Percentiles rank a stretch among this genome's conserved stretches.
These are phyloP conservation scores for Amia ocellicauda DNA, from an alignment of 2,113 vertebrate species.

Conservation along the genomic window DNA sequence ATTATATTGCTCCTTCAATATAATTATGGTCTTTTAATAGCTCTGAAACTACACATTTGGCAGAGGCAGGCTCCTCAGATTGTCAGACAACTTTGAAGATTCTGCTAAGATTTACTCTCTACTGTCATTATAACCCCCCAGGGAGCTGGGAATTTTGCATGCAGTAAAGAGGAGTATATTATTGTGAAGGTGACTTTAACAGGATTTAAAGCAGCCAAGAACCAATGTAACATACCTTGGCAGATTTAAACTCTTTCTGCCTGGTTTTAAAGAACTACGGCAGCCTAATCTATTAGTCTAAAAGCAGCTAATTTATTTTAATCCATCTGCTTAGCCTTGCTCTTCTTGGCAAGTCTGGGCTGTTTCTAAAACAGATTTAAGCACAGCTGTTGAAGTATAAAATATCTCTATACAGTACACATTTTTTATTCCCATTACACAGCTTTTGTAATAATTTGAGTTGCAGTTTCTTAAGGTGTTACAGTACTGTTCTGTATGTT, in stretches of 20 bases:
- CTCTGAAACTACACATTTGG: conserved; percentile 46
- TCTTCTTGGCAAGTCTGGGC: conserved; percentile 47
- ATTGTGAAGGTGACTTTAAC: conserved; percentile 76
- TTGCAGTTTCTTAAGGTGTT: too few species aligned
- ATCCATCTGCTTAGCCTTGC: conserved; percentile 67
- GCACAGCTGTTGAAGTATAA: conserved; percentile 56
- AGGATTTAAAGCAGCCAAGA: conserved; percentile 60
- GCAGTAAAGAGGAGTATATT: conserved; percentile 63
- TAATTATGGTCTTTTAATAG: conserved; percentile 51
- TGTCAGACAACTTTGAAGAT: conserved; percentile 56
- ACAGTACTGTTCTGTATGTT: too few species aligned
- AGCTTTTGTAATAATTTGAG: conserved; percentile 4
- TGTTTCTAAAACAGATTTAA: conserved; percentile 63
- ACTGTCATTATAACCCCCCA: conserved; percentile 50
- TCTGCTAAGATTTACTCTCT: conserved; percentile 63
- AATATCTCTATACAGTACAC: conserved; percentile 39
- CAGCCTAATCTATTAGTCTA: conserved; percentile 67
- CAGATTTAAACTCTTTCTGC: conserved; percentile 61
- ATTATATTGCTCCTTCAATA: conserved; percentile 50
- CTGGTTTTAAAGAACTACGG: conserved; percentile 52
- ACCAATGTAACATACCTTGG: conserved; percentile 46
- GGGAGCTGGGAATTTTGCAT: conserved; percentile 60
- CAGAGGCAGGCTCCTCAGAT: conserved; percentile 46
- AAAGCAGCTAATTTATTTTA: conserved; percentile 68
- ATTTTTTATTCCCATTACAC: conserved; percentile 31